Percentiles rank a stretch among this genome's conserved stretches.
These are phyloP conservation scores for Lasius fuliginosus DNA, from an alignment of 2,888 invertebrate species.

Conservation along the genomic window DNA sequence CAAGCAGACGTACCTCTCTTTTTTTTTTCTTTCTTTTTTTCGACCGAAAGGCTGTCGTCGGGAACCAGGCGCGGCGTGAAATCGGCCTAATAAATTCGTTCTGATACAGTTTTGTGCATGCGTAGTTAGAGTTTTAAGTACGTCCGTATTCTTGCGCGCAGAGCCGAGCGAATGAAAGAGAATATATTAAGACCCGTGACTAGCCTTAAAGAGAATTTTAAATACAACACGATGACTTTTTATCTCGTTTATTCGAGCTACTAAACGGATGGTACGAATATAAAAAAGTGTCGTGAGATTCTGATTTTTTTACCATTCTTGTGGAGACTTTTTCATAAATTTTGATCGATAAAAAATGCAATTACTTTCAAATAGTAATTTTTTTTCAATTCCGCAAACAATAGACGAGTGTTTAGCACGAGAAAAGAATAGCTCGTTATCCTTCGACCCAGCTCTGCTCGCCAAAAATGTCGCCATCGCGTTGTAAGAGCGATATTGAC, in stretches of 20 bases:
- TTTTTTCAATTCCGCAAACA: background rate
- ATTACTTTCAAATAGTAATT: slow-evolving; percentile 2
- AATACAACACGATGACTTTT: background rate
- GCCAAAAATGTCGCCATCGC: slow-evolving; percentile 25
- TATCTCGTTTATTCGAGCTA: slow-evolving; percentile 3
- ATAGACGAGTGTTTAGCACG: background rate
- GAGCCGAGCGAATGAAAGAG: slow-evolving; percentile 40
- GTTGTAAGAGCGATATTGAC: slow-evolving; percentile 6
- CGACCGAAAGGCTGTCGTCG: slow-evolving; percentile 6
- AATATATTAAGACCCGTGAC: slow-evolving; percentile 16
- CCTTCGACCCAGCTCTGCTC: slow-evolving; percentile 41
- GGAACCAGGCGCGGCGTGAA: slow-evolving; percentile 48
- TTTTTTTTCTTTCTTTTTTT: background rate
- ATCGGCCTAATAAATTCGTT: slow-evolving; percentile 49
- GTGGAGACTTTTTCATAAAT: background rate
- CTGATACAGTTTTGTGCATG: slow-evolving; percentile 35
- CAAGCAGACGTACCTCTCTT: slow-evolving; percentile 1
- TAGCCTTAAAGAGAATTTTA: slow-evolving; percentile 8
- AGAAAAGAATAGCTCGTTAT: background rate
- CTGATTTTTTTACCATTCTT: background rate
- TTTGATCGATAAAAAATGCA: background rate
- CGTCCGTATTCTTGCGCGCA: slow-evolving; percentile 33
- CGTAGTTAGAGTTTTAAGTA: slow-evolving; percentile 15
- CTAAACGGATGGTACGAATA: background rate
- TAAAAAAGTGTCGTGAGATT: background rate